Percentiles rank a stretch among this genome's conserved stretches.
phyloP scores from a whole-genome alignment of 1,140 invertebrate species.

The Cydia pomonella region DNA sequence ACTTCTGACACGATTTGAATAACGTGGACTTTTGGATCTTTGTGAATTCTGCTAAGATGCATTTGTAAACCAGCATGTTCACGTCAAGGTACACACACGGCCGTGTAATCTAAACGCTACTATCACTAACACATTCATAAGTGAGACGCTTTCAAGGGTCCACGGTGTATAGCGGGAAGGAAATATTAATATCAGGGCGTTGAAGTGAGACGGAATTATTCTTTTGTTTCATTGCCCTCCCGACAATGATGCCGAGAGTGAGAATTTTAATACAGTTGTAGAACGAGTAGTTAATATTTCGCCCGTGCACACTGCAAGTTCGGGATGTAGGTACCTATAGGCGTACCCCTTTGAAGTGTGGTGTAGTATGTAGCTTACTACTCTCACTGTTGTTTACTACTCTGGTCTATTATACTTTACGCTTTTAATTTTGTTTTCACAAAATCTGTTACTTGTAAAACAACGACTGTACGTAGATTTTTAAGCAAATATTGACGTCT shows the following conservation, averaged over 20 bases:
- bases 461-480: background rate
- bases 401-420: background rate
- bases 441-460: too few relatives aligned
- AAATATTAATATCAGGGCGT: slow-evolving; percentile 55
- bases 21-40: slow-evolving; percentile 5
- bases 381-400: background rate
- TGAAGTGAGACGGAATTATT: slow-evolving; percentile 52
- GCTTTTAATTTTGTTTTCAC: too few relatives aligned
- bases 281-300: slow-evolving; percentile 59
- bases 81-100: slow-evolving; percentile 39
- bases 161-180: slow-evolving; percentile 57
- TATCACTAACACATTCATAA: slow-evolving; percentile 59
- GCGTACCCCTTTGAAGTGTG: slow-evolving; percentile 1
- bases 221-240: slow-evolving; percentile 77
- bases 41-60: slow-evolving; percentile 6
- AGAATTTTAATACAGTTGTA: slow-evolving; percentile 74
- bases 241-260: slow-evolving; percentile 60
- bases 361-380: background rate
- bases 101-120: slow-evolving; percentile 49
- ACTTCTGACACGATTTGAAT: background rate
- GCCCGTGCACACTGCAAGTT: slow-evolving; percentile 36
- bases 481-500: background rate
- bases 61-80: slow-evolving; percentile 38
- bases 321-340: background rate
- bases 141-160: slow-evolving; percentile 70